These are phyloP conservation scores for Pheosia gnoma DNA, from an alignment of 2,888 invertebrate species.

Conservation along the genomic window DNA sequence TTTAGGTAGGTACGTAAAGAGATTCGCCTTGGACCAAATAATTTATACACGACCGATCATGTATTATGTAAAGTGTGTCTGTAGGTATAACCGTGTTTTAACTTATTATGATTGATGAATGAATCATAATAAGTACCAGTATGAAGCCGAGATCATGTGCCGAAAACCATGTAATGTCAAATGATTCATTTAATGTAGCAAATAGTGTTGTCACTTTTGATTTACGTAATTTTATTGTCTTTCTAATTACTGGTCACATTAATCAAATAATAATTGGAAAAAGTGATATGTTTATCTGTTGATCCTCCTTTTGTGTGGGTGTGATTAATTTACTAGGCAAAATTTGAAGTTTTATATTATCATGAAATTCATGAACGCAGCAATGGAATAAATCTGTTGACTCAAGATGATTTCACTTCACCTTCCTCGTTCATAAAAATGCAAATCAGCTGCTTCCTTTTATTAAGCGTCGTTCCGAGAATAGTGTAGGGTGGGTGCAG, in stretches of 20 bases:
- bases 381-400: conserved; percentile 31
- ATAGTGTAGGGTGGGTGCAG: conserved; percentile 75
- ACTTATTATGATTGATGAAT: conserved; percentile 20
- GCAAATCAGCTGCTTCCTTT: conserved; percentile 80
- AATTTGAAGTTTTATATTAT: not conserved
- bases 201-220: no score
- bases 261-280: no score
- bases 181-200: no score
- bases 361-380: conserved; percentile 3
- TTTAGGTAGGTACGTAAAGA: conserved; percentile 10
- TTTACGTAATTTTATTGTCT: no score
- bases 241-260: no score
- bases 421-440: conserved; percentile 79
- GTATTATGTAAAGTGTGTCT: conserved; percentile 1
- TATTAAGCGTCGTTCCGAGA: conserved; percentile 70
- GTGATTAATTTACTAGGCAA: no score
- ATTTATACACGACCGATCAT: not conserved
- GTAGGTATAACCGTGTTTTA: conserved; percentile 4
- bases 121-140: conserved; percentile 12
- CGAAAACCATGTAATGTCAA: no score
- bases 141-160: not conserved
- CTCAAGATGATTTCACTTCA: conserved; percentile 63
- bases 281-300: no score
- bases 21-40: conserved; percentile 34
- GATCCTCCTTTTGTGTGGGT: no score